These are phyloP conservation scores for Pseudonaja textilis DNA, from an alignment of 2,113 vertebrate species.

Conservation along the genomic window DNA sequence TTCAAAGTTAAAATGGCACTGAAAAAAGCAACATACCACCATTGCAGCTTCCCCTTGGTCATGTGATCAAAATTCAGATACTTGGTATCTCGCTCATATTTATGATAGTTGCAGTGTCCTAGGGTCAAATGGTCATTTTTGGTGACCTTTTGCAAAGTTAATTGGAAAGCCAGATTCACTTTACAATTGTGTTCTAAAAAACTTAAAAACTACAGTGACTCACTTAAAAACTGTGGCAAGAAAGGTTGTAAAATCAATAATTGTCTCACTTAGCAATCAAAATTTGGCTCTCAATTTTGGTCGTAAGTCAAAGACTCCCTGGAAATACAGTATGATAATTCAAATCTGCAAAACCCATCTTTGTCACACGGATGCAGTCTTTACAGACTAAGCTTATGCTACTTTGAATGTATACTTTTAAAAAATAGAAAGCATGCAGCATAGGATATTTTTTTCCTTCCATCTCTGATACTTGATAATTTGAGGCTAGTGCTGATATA, in stretches of 20 bases:
- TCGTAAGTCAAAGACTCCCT: not conserved
- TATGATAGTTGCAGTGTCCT: not conserved
- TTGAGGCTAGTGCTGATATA: not conserved
- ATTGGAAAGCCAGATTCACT: not conserved
- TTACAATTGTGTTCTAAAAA: not conserved
- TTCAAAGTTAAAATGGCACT: not conserved
- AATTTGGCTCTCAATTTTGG: not conserved
- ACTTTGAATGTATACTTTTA: not conserved
- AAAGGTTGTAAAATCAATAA: not conserved
- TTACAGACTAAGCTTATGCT: not conserved
- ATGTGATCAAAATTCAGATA: not conserved
- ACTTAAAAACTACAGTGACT: not conserved
- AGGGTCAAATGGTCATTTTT: not conserved
- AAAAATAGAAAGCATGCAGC: not conserved
- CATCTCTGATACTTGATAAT: not conserved
- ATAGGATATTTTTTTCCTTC: not conserved
- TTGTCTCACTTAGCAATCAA: not conserved
- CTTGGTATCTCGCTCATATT: not conserved
- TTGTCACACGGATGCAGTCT: not conserved
- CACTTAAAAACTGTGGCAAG: not conserved
- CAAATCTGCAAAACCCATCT: not conserved
- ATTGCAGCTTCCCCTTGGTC: not conserved
- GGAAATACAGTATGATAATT: not conserved
- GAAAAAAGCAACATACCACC: not conserved
- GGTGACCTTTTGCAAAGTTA: not conserved